phyloP scores from a whole-genome alignment of 1,140 invertebrate species.

The Tetraneura akinire region DNA sequence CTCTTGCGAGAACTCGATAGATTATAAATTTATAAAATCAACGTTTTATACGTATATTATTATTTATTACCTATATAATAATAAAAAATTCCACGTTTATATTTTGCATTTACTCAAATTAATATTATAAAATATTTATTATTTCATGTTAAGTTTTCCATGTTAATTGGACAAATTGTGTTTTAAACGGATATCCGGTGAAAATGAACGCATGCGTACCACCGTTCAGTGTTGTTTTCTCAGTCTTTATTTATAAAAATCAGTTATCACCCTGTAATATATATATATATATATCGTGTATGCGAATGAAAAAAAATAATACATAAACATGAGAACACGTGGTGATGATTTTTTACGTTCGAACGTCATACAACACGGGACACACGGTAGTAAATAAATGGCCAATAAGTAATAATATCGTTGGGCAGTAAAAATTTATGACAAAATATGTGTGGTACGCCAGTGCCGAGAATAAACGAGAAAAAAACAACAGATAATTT shows the following conservation, averaged over 20 bases:
- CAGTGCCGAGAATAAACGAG: neutral
- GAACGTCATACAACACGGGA: too few species aligned
- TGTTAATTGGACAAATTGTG: too few species aligned
- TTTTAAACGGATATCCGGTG: constrained; percentile 19
- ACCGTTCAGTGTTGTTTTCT: neutral
- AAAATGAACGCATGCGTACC: neutral
- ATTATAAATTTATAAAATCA: too few species aligned
- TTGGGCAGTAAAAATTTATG: neutral
- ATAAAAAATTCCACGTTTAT: neutral
- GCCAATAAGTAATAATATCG: neutral
- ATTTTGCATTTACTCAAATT: neutral
- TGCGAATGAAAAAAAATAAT: too few species aligned
- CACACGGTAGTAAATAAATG: neutral
- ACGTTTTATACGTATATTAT: too few species aligned
- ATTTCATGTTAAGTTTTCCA: neutral
- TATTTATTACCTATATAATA: too few species aligned
- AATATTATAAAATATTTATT: constrained; percentile 4
- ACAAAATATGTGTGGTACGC: neutral
- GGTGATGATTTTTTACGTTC: too few species aligned
- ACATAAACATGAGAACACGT: neutral
- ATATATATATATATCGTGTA: too few species aligned
- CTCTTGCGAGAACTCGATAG: too few species aligned
- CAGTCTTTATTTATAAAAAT: too few species aligned
- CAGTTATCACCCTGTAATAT: too few species aligned
- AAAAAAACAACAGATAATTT: constrained; percentile 12